Evolutionary conservation across 2,888 invertebrate genomes (phyloP), one percentile per base, ranked within the genome.

Genomic region (Andrena hattorfiana): DNA sequence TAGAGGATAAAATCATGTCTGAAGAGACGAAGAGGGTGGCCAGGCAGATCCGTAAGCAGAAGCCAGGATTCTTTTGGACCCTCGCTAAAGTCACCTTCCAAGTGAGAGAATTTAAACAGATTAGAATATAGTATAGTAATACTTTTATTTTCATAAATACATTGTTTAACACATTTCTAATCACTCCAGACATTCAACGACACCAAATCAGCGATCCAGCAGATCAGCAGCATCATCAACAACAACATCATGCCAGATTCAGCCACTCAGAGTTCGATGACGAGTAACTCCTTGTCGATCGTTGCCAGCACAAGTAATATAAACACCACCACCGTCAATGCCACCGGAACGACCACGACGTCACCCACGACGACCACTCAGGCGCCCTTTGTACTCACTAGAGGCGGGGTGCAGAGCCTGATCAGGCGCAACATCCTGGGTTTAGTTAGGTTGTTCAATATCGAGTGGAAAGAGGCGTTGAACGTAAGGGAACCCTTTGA

Each of bases 401-500:
- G 94, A 85, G 92, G 87, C 2, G 92, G 93, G 77, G 89, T 95
- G 0, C 93, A 94, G 63, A 92, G 90, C 71, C 92, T 95, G 48
- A 84, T 95, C 3, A 91, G 93, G 32, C 92, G 95, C 86, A 95
- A 95, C 87, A 83, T 95, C 8, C 93, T 93, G 81, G 95, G 95
- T 6, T 89, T 95, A 16, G 91, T 94, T 2, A 90, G 95, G 77
- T 88, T 95, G 4, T 95, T 94, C 83, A 95, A 95, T 84, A 92
- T 95, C 68, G 95, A 95, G 88, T 93, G 95, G 91, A 89, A 91
- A 26, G 95, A 95, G 80, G 95, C 95, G 1, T 79, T 95, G 20
- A 94, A 94, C 90, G 95, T 95, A 90, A 93, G 87, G 63, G 60
- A n/a, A 62, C 71, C 68, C 62, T 30, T 26, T 3, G 7, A 8